Conservation (phyloP, 2,113 vertebrate genomes). For the Macquaria ambigua region DNA sequence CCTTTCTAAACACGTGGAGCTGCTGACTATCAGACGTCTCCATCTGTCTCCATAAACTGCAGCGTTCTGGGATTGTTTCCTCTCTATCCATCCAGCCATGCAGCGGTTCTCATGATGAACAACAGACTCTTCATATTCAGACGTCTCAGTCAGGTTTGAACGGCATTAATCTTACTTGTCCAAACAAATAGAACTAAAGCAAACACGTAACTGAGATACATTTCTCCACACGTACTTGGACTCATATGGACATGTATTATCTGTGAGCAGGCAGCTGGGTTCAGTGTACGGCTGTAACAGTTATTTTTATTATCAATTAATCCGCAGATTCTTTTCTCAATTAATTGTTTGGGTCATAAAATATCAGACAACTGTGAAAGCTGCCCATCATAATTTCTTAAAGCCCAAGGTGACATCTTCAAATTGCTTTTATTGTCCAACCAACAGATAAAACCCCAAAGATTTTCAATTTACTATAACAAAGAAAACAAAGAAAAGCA, state of each 20-base stretch:
- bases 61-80: slow-evolving; percentile 15
- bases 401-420: neutral
- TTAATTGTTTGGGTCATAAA: neutral
- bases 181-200: slow-evolving; percentile 6
- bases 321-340: neutral
- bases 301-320: neutral
- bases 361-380: neutral
- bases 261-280: neutral
- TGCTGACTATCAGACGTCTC: slow-evolving; percentile 39
- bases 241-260: neutral
- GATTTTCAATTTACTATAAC: neutral
- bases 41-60: slow-evolving; percentile 49
- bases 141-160: neutral
- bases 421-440: neutral
- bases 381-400: neutral
- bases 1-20: slow-evolving; percentile 16
- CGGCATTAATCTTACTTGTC: neutral
- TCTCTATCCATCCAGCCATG: neutral
- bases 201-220: neutral
- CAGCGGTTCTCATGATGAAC: slow-evolving; percentile 5
- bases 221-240: neutral
- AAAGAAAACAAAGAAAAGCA: neutral
- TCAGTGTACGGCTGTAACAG: neutral
- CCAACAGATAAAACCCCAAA: neutral
- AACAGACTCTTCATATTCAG: slow-evolving; percentile 11